Percentiles rank a stretch among this genome's conserved stretches.
These are phyloP conservation scores for Poecilus cupreus DNA, from an alignment of 2,888 invertebrate genomes.

Conservation along the genomic window DNA sequence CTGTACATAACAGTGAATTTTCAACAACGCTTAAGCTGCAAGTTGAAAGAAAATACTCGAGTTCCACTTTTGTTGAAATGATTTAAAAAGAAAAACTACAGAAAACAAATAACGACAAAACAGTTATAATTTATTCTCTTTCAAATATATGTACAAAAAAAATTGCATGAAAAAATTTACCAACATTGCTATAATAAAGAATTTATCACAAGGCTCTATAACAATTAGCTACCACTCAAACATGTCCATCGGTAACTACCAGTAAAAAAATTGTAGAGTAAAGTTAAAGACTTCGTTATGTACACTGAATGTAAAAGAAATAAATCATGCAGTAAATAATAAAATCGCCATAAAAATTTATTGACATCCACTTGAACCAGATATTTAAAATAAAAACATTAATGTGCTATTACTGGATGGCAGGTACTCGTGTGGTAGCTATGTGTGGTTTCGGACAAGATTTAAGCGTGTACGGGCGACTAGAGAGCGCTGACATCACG, in stretches of 20 bases:
- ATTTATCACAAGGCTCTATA: slow-evolving; percentile 59
- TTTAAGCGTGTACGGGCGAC: slow-evolving; percentile 61
- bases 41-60: slow-evolving; percentile 27
- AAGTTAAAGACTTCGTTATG: slow-evolving; percentile 27
- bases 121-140: slow-evolving; percentile 55
- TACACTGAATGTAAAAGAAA: slow-evolving; percentile 31
- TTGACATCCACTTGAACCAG: slow-evolving; percentile 1
- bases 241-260: slow-evolving; percentile 50
- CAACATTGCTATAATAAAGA: slow-evolving; percentile 56
- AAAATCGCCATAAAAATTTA: slow-evolving; percentile 30
- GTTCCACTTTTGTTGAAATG: slow-evolving; percentile 50
- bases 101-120: slow-evolving; percentile 38
- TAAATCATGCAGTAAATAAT: slow-evolving; percentile 11
- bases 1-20: slow-evolving; percentile 57
- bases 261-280: not conserved
- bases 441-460: slow-evolving; percentile 53
- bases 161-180: slow-evolving; percentile 53
- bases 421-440: slow-evolving; percentile 60
- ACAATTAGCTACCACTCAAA: slow-evolving; percentile 56
- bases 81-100: slow-evolving; percentile 41
- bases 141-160: slow-evolving; percentile 58
- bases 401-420: slow-evolving; percentile 30
- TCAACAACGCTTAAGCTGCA: slow-evolving; percentile 14
- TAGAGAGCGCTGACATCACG: slow-evolving; percentile 73
- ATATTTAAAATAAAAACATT: slow-evolving; percentile 60